phyloP scores from a whole-genome alignment of 2,888 invertebrate species.

The Didymodactylos carnosus region DNA sequence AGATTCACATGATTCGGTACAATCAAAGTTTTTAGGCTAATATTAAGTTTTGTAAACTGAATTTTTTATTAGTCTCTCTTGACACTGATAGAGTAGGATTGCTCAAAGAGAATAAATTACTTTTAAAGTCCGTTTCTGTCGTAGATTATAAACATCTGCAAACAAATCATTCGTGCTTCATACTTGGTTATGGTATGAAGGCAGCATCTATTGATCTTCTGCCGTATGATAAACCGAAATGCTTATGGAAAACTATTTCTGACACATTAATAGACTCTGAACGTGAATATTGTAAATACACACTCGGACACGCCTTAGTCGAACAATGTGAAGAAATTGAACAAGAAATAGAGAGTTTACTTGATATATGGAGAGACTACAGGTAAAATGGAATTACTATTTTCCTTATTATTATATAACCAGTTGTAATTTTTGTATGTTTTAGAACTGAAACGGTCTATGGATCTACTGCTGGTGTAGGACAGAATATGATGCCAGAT shows the following conservation, averaged over 20 bases:
- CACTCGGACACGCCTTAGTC: background rate
- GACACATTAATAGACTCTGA: background rate
- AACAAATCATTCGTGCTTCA: too few species aligned
- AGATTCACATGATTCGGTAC: too few species aligned
- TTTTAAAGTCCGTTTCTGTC: too few species aligned
- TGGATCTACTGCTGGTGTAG: background rate
- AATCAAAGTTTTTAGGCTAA: too few species aligned
- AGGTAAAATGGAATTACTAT: background rate
- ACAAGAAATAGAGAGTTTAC: background rate
- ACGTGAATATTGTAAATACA: background rate
- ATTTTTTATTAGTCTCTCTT: too few species aligned
- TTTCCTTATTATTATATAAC: background rate
- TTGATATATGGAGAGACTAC: background rate
- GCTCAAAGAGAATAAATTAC: too few species aligned
- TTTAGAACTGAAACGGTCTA: background rate
- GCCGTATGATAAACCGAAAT: background rate
- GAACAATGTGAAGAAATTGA: background rate
- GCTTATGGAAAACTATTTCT: background rate
- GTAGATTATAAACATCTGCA: too few species aligned
- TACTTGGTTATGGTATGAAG: too few species aligned
- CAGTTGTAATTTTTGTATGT: background rate
- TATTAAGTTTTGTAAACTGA: too few species aligned
- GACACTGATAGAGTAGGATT: too few species aligned
- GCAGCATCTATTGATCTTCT: too few species aligned
- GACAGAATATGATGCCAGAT: background rate